phyloP scores from a whole-genome alignment of 2,888 invertebrate species.

The Hydroisotoma schaefferi region DNA sequence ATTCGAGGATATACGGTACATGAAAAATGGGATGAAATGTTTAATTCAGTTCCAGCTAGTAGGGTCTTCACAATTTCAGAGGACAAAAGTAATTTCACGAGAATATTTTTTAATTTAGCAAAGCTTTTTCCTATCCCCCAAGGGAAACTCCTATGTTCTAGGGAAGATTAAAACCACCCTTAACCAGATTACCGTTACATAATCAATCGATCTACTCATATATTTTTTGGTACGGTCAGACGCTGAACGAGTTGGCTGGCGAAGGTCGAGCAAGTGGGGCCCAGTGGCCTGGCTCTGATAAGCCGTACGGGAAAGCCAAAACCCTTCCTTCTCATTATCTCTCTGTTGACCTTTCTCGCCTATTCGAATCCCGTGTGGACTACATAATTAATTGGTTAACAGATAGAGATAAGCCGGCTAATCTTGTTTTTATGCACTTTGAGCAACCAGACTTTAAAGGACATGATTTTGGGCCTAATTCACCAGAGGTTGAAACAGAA shows the following conservation, averaged over 20 bases:
- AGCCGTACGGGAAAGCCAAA: background rate
- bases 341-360: background rate
- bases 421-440: constrained; percentile 66
- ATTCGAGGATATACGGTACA: too few species aligned
- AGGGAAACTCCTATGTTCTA: too few species aligned
- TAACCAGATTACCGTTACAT: too few species aligned
- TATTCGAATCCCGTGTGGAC: constrained; percentile 12
- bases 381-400: constrained; percentile 60
- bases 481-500: constrained; percentile 50
- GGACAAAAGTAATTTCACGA: too few species aligned
- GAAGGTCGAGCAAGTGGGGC: constrained; percentile 60
- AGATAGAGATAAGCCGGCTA: constrained; percentile 60
- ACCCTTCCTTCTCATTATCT: background rate
- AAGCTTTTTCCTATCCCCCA: too few species aligned
- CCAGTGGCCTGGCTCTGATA: constrained; percentile 64
- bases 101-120: too few species aligned
- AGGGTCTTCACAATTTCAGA: too few species aligned
- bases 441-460: constrained; percentile 59
- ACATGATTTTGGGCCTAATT: constrained; percentile 61
- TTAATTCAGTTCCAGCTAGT: too few species aligned
- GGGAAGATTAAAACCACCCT: too few species aligned
- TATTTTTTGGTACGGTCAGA: constrained; percentile 51
- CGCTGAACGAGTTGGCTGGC: constrained; percentile 58
- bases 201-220: too few species aligned
- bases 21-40: too few species aligned